Base-by-base conservation (phyloP, 2,888 invertebrate species). In the Calameuta filiformis region DNA sequence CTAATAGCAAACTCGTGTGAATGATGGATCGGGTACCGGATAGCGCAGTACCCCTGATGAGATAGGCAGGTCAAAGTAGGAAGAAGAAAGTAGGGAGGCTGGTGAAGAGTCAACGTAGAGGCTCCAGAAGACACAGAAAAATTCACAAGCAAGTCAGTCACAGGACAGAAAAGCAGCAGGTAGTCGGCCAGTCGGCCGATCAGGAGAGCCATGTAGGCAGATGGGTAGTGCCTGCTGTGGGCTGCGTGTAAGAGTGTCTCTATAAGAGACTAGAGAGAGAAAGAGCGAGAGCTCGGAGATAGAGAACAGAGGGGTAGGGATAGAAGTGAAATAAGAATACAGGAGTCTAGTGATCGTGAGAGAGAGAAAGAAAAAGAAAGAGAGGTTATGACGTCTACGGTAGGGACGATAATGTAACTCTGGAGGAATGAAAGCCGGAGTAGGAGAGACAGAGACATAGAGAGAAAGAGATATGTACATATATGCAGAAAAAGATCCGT, bases 401-500 rank as follows among this genome's bases (percentile, higher is more conserved):
- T 30, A 31, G 33, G 56, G 31, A 71, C 71, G 71, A 71, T 71
- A 71, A 71, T 31, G 71, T 31, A 71, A 56, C 56, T 56, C 56
- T 56, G 12, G 71, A 34, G 34, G 71, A 71, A 34, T 12, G 71
- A 31, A 71, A 34, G 31, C 4, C 23, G 31, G 71, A 34, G 71
- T 31, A 34, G 71, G 79, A 56, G 77, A 23, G 75, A 76, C 73
- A 37, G 75, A 56, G 73, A 76, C 34, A 33, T 69, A 73, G 69
- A 34, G 35, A 34, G 35, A 68, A 35, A 31, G 56, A 40, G 68
- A 30, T 11, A 11, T 35, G 3, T 12, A 12, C 12, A 12, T 35
- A 12, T 35, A 3, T 12, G 3, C 12, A 81, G 76, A 80, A 81
- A 79, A 76, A 78, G 73, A 76, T 76, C 56, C 69, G 76, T 76